Percentiles rank a stretch among this genome's conserved stretches.
These are phyloP conservation scores for Amphiduros pacificus DNA, from an alignment of 2,888 invertebrate genomes.

Conservation along the genomic window DNA sequence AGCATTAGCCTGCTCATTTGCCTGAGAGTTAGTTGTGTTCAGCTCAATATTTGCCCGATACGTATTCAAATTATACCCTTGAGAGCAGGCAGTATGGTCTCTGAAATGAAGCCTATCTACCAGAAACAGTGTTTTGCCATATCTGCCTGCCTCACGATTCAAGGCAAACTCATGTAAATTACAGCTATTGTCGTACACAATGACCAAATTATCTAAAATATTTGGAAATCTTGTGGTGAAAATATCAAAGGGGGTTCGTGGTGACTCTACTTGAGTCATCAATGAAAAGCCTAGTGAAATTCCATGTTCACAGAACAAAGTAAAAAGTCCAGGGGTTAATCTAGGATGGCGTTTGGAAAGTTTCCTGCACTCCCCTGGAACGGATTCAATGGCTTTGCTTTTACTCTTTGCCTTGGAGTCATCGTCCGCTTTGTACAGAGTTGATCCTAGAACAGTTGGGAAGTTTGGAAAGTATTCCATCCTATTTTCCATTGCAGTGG, in stretches of 20 bases:
- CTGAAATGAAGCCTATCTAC: neutral
- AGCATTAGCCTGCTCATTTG: neutral
- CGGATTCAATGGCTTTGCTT: no score
- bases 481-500: no score
- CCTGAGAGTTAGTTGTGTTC: neutral
- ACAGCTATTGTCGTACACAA: neutral
- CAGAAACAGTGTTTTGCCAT: neutral
- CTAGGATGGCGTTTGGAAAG: neutral
- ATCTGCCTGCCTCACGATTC: neutral
- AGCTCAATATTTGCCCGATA: neutral
- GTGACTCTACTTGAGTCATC: neutral
- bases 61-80: neutral
- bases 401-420: no score
- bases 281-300: neutral
- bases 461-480: no score
- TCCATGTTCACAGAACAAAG: neutral
- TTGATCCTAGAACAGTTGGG: no score
- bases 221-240: neutral
- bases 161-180: neutral
- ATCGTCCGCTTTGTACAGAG: no score
- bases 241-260: neutral
- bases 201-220: neutral
- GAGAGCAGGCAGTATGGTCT: neutral
- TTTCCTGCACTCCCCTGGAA: no score
- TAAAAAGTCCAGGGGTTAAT: neutral